Evolutionary conservation across 1,140 invertebrate genomes (phyloP), one percentile per base, ranked within the genome.

Genomic region (Brachystomella parvula): DNA sequence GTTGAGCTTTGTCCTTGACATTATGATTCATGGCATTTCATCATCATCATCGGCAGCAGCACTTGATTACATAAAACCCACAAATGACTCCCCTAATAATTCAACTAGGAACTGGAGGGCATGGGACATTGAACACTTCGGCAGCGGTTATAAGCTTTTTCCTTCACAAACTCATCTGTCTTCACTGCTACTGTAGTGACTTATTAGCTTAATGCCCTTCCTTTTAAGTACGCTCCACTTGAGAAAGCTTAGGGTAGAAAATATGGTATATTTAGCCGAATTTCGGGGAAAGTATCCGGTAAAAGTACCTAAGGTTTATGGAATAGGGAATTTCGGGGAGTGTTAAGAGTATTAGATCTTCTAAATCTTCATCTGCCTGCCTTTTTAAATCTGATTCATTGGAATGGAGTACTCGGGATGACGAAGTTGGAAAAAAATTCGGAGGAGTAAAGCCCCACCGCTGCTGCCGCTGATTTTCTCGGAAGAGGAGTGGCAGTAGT

Each of bases 1-100:
- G 12, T 53, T 53, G 12, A 19, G 49, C 15, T 53, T 53, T 53
- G 49, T 15, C 49, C 49, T 53, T 53, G 49, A 53, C 49, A 53
- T 53, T 15, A 53, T 53, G 49, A 53, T 24, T 19, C 12, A 53
- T 53, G n/a, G 9, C 49, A 53, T 53, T 15, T 53, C 49, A 53
- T 53, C 49, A 53, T 24, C 21, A 53, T 26, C 24, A 19, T 24
- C 21, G 6, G 12, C 9, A 53, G 49, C 12, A n/a, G n/a, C n/a
- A n/a, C n/a, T n/a, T n/a, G n/a, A n/a, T 53, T 53, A 53, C 21
- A 53, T 24, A 26, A 53, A 24, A 6, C 49, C 6, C 49, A 15
- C 6, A 53, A 53, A 15, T 26, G 12, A 26, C 3, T 53, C 12
- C 35, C 35, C 35, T 19, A 24, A 17, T 9, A 24, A 12, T 24